Percentiles rank a stretch among this genome's conserved stretches.
Evolutionary conservation across 2,888 invertebrate genomes (phyloP).

Genomic region (Synanthedon formicaeformis): DNA sequence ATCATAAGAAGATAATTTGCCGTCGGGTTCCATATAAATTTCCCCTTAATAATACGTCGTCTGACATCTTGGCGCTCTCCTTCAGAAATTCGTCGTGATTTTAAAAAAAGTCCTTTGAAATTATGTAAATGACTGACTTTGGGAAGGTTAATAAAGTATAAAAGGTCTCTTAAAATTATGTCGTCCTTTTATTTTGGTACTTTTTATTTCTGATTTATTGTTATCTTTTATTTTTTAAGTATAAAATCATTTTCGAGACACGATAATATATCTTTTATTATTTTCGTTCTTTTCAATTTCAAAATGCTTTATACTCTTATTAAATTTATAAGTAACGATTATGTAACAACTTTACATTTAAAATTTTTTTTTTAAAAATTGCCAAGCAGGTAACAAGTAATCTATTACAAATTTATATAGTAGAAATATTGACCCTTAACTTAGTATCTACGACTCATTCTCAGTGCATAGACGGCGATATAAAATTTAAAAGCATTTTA

Average conservation of each 20-base stretch:
- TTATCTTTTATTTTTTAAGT: too few species aligned
- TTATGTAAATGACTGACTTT: slow-evolving; percentile 46
- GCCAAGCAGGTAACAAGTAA: too few species aligned
- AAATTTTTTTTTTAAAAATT: too few species aligned
- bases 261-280: slow-evolving; percentile 1
- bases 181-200: slow-evolving; percentile 20
- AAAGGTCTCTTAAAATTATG: slow-evolving; percentile 25
- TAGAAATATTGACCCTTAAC: too few species aligned
- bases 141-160: slow-evolving; percentile 36
- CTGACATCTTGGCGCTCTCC: slow-evolving; percentile 20
- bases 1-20: slow-evolving; percentile 29
- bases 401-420: too few species aligned
- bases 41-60: slow-evolving; percentile 32
- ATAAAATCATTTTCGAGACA: neutral
- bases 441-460: too few species aligned
- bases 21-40: slow-evolving; percentile 31
- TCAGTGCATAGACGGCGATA: too few species aligned
- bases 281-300: neutral
- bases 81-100: slow-evolving; percentile 19
- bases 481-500: too few species aligned
- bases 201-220: neutral
- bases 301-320: too few species aligned
- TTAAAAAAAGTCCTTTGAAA: slow-evolving; percentile 19
- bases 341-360: too few species aligned
- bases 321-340: too few species aligned